Evolutionary conservation across 2,888 invertebrate genomes (phyloP).

Genomic region (Nemapogon koenigi): DNA sequence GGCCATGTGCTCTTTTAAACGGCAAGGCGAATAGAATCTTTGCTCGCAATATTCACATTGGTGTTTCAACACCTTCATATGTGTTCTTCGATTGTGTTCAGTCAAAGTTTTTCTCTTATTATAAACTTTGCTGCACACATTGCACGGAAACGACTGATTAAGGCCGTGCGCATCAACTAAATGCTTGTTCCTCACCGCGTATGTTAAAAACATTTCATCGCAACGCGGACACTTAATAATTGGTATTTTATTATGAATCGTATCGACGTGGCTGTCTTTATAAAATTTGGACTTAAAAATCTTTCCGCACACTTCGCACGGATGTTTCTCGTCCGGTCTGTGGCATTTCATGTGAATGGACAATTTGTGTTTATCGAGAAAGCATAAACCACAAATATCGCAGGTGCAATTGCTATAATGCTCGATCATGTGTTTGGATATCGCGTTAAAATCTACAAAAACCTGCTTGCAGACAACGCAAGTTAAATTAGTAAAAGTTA

Average conservation of each 20-base stretch:
- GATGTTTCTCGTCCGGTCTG: conserved; percentile 40
- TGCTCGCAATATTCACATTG: conserved; percentile 61
- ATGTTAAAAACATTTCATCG: conserved; percentile 41
- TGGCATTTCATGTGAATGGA: conserved; percentile 21
- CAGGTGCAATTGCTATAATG: conserved; percentile 15
- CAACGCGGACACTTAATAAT: conserved; percentile 47
- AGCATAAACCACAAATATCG: conserved; percentile 20
- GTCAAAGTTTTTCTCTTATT: conserved; percentile 42
- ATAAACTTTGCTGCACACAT: conserved; percentile 41
- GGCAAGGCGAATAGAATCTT: conserved; percentile 50
- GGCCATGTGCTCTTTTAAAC: conserved; percentile 47
- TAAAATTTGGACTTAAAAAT: conserved; percentile 46
- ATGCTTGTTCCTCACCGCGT: conserved; percentile 38
- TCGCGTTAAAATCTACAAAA: conserved; percentile 19
- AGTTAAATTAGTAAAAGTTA: conserved; percentile 6
- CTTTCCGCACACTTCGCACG: conserved; percentile 56
- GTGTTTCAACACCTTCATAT: conserved; percentile 47
- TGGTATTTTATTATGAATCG: conserved; percentile 42
- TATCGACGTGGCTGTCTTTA: conserved; percentile 37
- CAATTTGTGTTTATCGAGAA: conserved; percentile 24
- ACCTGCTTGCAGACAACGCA: conserved; percentile 19
- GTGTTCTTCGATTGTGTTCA: conserved; percentile 38
- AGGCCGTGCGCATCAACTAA: conserved; percentile 46
- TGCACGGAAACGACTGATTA: conserved; percentile 37
- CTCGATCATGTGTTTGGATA: conserved; percentile 11